phyloP scores from a whole-genome alignment of 2,888 invertebrate genomes.

The Didymodactylos carnosus region DNA sequence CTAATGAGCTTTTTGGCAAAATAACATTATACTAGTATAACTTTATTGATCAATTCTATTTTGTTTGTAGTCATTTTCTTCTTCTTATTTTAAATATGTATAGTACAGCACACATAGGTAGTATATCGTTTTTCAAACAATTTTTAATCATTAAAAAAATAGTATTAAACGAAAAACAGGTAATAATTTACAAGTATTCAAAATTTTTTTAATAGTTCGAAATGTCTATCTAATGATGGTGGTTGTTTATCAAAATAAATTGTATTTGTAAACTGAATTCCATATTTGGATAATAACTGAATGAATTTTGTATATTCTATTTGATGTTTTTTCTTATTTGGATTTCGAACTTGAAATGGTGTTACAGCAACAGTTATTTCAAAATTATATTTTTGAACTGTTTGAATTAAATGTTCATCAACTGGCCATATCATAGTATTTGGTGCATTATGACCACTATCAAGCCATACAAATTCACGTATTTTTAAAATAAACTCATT shows the following conservation, averaged over 20 bases:
- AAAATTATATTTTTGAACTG: conserved; percentile 37
- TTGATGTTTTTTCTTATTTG: conserved; percentile 59
- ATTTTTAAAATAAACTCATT: neutral
- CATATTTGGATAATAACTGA: conserved; percentile 40
- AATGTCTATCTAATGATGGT: conserved; percentile 51
- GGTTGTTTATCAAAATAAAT: conserved; percentile 45
- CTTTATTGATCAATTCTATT: too few species aligned
- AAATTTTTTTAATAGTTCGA: conserved; percentile 44
- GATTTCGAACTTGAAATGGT: conserved; percentile 67
- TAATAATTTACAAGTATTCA: too few species aligned
- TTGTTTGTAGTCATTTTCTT: too few species aligned
- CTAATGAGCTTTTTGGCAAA: too few species aligned
- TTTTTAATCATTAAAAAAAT: too few species aligned
- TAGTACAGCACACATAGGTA: too few species aligned
- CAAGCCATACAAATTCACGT: conserved; percentile 4
- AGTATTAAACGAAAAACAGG: too few species aligned
- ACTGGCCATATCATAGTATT: neutral
- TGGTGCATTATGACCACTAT: conserved; percentile 12
- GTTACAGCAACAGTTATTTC: conserved; percentile 59
- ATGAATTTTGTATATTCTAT: conserved; percentile 60
- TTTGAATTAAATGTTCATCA: conserved; percentile 23
- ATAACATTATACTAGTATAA: too few species aligned
- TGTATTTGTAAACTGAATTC: conserved; percentile 47
- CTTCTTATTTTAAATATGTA: too few species aligned
- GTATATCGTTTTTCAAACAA: too few species aligned